Evolutionary conservation across 2,888 invertebrate species (phyloP), one percentile per base, ranked within the genome.

Genomic region (Rhagium mordax): DNA sequence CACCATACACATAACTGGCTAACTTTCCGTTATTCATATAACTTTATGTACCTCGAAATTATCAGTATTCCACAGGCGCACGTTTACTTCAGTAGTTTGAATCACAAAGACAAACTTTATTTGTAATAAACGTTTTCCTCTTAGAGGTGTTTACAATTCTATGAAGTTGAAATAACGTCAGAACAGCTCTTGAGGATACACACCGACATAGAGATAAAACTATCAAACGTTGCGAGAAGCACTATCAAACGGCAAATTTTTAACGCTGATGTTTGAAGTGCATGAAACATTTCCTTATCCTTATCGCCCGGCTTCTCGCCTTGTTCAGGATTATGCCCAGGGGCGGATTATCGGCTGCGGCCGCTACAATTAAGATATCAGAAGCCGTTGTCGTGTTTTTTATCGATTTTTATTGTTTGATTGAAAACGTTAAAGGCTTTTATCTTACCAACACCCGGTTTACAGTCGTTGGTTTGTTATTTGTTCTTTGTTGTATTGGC

Each of bases 221-320:
- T 59, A 59, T 59, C 29, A 55, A 55, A 33, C 15, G 33, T 33
- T 18, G 27, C 59, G 29, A 33, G 33, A n/a, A 59, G 55, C 29
- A n/a, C 59, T 59, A 59, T 59, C 59, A 33, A 33, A 59, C 59
- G 33, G 29, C 59, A 27, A 64, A 64, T 64, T 64, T 27, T 64
- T 29, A 49, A 64, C 64, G 49, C 27, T 15, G 49, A 49, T 64
- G 21, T 48, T 64, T 49, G 49, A 64, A 29, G 64, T 64, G 8
- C 27, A 29, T 24, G 24, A 47, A 24, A 24, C 62, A 21, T 62
- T 24, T 49, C 62, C 48, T 48, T 27, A 51, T 59, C 59, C 49
- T 64, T 64, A 64, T 64, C 64, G 48, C 18, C 7, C 4, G 27
- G 49, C 8, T 51, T 27, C 51, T 27, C 49, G 29, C 59, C 18